Conservation (phyloP, 2,797 vertebrate genomes). For the Onychomys torridus region DNA sequence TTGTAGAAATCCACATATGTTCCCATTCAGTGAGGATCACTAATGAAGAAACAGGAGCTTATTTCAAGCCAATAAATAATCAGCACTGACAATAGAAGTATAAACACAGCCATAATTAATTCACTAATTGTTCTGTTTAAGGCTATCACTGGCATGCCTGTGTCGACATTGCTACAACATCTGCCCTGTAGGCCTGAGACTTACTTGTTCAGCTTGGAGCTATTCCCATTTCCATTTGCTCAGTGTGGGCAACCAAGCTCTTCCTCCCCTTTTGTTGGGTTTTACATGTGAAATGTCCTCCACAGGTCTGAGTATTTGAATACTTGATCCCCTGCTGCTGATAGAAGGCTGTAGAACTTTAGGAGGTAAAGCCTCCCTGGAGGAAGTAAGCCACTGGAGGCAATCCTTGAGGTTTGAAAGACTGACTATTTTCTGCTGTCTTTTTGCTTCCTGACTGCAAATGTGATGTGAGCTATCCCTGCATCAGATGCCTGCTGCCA, state of each 20-base stretch:
- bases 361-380: not conserved
- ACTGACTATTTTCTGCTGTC: not conserved
- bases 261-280: not conserved
- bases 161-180: constrained; percentile 2
- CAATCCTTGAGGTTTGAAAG: not conserved
- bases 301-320: not conserved
- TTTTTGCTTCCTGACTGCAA: not conserved
- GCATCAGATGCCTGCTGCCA: too few species aligned
- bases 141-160: not conserved
- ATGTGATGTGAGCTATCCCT: not conserved
- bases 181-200: not conserved
- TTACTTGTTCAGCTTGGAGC: constrained; percentile 44
- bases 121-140: constrained; percentile 43
- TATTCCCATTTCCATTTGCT: not conserved
- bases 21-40: constrained; percentile 43
- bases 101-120: constrained; percentile 68
- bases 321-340: not conserved
- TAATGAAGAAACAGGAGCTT: constrained; percentile 56
- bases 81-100: constrained; percentile 56
- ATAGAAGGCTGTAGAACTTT: not conserved
- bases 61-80: constrained; percentile 69
- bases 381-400: not conserved
- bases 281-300: not conserved
- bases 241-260: not conserved
- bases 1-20: constrained; percentile 1